Conservation (phyloP, 2,888 invertebrate genomes). For the Drosophila percnosoma region DNA sequence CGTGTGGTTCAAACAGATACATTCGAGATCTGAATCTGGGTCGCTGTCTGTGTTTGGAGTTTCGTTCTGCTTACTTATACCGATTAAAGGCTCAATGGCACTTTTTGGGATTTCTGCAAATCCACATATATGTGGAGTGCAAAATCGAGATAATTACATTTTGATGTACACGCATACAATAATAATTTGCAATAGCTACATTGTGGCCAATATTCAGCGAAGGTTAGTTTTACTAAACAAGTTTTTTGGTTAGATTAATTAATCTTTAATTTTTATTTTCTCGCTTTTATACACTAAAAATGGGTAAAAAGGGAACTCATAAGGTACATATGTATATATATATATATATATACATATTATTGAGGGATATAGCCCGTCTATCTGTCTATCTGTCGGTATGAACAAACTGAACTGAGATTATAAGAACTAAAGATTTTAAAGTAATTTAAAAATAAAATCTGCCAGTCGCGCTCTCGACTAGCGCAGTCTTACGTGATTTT, state of each 20-base stretch:
- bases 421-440: neutral
- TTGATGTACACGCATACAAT: neutral
- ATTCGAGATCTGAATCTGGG: neutral
- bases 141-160: neutral
- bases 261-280: neutral
- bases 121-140: neutral
- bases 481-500: neutral
- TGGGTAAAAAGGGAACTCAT: neutral
- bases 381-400: neutral
- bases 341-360: too few species aligned
- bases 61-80: neutral
- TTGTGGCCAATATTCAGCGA: neutral
- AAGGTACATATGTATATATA: neutral
- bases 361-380: neutral
- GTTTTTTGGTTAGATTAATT: too few species aligned
- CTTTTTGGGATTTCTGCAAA: neutral
- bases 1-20: neutral
- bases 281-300: neutral
- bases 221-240: too few species aligned
- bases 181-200: neutral
- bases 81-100: neutral
- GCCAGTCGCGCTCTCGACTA: neutral
- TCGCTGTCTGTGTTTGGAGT: neutral
- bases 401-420: neutral
- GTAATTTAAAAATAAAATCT: too few species aligned